Percentiles rank a stretch among this genome's conserved stretches.
Conservation (phyloP, 2,888 invertebrate species). For the Phortica okadai region DNA sequence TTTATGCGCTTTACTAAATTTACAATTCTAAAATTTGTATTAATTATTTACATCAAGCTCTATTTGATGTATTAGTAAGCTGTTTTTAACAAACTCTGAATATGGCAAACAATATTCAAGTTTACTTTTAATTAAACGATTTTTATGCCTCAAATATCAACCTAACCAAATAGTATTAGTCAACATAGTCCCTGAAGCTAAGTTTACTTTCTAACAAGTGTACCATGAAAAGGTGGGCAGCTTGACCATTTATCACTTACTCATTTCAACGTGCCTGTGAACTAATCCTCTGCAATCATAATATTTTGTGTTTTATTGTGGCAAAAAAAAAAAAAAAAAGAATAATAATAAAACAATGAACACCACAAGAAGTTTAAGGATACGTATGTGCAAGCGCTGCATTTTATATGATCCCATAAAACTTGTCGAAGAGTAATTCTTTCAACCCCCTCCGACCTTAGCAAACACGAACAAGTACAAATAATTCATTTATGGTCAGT, state of each 20-base stretch:
- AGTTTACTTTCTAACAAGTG: background rate
- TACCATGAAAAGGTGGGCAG: background rate
- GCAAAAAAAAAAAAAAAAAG: slow-evolving; percentile 31
- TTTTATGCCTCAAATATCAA: slow-evolving; percentile 28
- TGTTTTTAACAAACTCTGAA: no score
- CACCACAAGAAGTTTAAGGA: background rate
- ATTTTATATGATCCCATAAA: slow-evolving; percentile 31
- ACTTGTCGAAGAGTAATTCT: background rate
- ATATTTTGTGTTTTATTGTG: slow-evolving; percentile 70
- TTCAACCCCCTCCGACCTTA: background rate
- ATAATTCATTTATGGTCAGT: slow-evolving; percentile 64
- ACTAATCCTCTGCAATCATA: slow-evolving; percentile 68
- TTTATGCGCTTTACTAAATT: no score
- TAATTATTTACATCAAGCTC: no score
- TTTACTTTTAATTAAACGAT: slow-evolving; percentile 31
- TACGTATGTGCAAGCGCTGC: background rate
- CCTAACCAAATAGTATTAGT: slow-evolving; percentile 25
- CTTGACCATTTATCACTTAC: slow-evolving; percentile 65
- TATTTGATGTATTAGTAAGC: no score
- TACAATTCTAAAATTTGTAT: no score
- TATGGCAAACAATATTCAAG: background rate
- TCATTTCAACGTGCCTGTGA: slow-evolving; percentile 39
- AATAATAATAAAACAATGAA: background rate
- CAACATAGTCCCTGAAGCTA: background rate
- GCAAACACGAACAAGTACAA: slow-evolving; percentile 43